Conservation (phyloP, 2,113 vertebrate species). For the Sakesphorus luctuosus region DNA sequence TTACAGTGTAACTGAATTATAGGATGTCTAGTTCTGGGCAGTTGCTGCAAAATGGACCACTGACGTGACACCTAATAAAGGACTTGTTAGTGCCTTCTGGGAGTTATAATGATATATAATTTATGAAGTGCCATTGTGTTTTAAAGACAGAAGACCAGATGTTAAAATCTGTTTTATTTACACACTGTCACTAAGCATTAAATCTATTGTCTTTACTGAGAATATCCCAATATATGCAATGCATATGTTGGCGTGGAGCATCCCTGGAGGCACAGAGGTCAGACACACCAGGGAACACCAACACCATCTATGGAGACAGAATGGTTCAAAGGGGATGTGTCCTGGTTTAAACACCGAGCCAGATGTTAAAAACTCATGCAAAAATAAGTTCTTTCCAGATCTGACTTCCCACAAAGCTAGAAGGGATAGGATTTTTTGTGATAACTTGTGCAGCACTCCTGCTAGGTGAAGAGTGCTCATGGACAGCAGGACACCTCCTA, state of each 20-base stretch:
- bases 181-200: background rate
- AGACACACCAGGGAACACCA: background rate
- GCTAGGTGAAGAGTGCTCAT: background rate
- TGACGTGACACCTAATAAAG: constrained; percentile 59
- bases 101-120: constrained; percentile 8
- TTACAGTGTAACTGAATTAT: constrained; percentile 59
- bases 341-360: background rate
- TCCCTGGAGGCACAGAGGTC: background rate
- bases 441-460: background rate
- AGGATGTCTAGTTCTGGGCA: constrained; percentile 26
- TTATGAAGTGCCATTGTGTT: constrained; percentile 40
- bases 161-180: constrained; percentile 38
- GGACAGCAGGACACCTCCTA: background rate
- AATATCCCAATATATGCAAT: background rate
- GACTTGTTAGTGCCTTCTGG: constrained; percentile 45
- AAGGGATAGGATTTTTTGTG: background rate
- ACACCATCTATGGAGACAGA: constrained; percentile 6
- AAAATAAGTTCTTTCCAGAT: background rate
- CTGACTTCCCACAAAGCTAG: background rate
- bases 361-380: background rate
- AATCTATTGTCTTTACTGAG: constrained; percentile 15
- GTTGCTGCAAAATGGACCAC: constrained; percentile 28
- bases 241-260: background rate
- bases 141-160: constrained; percentile 16
- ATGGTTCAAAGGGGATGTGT: background rate